These are phyloP conservation scores for Mamestra configurata DNA, from an alignment of 1,140 invertebrate genomes.

Conservation along the genomic window DNA sequence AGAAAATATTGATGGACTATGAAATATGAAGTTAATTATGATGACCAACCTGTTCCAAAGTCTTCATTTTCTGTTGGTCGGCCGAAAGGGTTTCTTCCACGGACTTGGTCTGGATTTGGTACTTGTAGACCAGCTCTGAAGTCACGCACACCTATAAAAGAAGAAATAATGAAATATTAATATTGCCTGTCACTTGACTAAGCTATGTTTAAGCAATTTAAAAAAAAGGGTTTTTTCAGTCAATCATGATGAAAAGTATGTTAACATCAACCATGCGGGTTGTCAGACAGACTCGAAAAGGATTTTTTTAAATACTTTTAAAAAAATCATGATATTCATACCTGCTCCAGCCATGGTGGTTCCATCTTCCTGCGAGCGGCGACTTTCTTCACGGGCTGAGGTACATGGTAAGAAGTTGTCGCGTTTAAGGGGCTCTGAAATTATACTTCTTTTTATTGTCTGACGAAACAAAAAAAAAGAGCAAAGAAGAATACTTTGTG, in stretches of 20 bases:
- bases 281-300: no score
- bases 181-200: not conserved
- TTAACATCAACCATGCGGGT: no score
- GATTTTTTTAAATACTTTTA: no score
- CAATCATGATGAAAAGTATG: no score
- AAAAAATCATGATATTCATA: constrained; percentile 66
- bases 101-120: constrained; percentile 89
- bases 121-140: constrained; percentile 91
- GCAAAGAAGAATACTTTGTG: not conserved
- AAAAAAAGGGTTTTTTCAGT: no score
- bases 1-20: not conserved
- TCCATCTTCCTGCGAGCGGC: constrained; percentile 80
- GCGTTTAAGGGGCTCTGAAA: constrained; percentile 47
- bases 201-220: no score
- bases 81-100: constrained; percentile 90
- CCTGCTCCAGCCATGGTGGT: constrained; percentile 90
- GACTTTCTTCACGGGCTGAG: constrained; percentile 44
- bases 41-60: constrained; percentile 88
- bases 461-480: constrained; percentile 29
- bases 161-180: not conserved
- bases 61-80: constrained; percentile 90
- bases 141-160: constrained; percentile 85
- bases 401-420: constrained; percentile 11
- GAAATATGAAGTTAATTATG: not conserved
- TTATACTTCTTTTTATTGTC: constrained; percentile 32